A percentile compares a stretch with the other conserved stretches of the same genome.
Evolutionary conservation across 2,797 vertebrate genomes (phyloP).

Genomic region (Bradypodion ventrale): DNA sequence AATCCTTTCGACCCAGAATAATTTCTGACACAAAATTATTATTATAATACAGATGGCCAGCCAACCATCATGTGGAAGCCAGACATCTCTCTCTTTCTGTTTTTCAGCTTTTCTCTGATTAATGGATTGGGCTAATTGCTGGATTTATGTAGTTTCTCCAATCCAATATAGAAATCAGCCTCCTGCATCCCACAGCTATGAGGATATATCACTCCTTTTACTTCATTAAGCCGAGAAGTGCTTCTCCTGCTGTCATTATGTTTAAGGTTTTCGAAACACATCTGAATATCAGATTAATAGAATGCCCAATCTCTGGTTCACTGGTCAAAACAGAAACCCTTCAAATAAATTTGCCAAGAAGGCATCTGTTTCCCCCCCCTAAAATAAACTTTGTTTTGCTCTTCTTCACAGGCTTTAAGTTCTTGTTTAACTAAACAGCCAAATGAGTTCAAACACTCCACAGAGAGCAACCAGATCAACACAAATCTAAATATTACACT

Average conservation of each 20-base stretch:
- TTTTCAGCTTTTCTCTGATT: constrained; percentile 68
- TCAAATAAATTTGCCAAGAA: constrained; percentile 47
- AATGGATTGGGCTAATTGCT: constrained; percentile 71
- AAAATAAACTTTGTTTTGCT: constrained; percentile 47
- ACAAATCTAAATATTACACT: neutral
- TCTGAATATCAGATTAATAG: constrained; percentile 69
- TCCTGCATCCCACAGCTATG: constrained; percentile 66
- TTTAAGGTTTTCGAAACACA: constrained; percentile 69
- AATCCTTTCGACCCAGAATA: no score
- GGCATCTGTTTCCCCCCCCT: neutral
- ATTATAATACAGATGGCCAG: constrained; percentile 60
- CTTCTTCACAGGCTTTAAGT: neutral
- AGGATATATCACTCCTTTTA: constrained; percentile 67
- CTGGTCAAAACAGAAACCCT: constrained; percentile 64
- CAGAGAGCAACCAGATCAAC: neutral
- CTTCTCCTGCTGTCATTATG: constrained; percentile 66
- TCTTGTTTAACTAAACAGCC: neutral
- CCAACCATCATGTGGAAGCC: constrained; percentile 44
- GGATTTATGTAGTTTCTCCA: constrained; percentile 60
- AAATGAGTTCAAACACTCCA: neutral
- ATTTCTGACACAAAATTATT: no score
- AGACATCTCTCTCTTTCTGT: constrained; percentile 41
- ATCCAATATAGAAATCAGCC: constrained; percentile 72
- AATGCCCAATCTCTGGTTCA: constrained; percentile 64
- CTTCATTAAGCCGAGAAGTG: constrained; percentile 73